These are phyloP conservation scores for Halichoeres trimaculatus DNA, from an alignment of 2,113 vertebrate genomes.

Conservation along the genomic window DNA sequence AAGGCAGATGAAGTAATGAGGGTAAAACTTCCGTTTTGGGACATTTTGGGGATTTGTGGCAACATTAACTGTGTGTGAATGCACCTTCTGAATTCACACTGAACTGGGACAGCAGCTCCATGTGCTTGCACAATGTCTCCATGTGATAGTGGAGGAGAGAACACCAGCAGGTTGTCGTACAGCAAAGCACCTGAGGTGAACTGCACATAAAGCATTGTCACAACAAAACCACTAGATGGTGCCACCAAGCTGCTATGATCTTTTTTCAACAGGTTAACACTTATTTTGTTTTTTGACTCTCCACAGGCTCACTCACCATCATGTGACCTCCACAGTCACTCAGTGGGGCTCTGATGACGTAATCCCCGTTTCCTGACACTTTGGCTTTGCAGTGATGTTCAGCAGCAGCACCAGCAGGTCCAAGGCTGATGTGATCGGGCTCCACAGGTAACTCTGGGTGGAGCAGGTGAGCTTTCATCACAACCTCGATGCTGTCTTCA, in stretches of 20 bases:
- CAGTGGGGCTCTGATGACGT: conserved; percentile 36
- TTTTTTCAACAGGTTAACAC: no score
- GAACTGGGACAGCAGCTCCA: conserved; percentile 1
- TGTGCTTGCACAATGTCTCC: not conserved
- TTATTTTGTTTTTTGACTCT: not conserved
- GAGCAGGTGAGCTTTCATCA: conserved; percentile 28
- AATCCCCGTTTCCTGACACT: not conserved
- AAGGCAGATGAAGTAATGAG: no score
- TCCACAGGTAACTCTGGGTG: not conserved
- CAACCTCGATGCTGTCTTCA: conserved; percentile 38
- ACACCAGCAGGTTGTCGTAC: conserved; percentile 45
- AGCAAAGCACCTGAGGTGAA: conserved; percentile 11
- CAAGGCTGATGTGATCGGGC: conserved; percentile 13
- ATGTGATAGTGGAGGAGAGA: not conserved
- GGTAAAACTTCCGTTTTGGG: no score
- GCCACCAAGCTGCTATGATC: not conserved
- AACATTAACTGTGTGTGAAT: not conserved
- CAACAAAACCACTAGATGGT: conserved; percentile 34
- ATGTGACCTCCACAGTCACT: conserved; percentile 32
- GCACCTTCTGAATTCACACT: conserved; percentile 41
- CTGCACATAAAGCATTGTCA: conserved; percentile 11
- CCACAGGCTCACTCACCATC: conserved; percentile 28
- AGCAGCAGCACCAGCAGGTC: not conserved
- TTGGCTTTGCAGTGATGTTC: conserved; percentile 3
- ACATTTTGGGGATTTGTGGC: no score